A percentile compares a stretch with the other conserved stretches of the same genome.
phyloP scores from a whole-genome alignment of 30 jellyfish, hydroid and myxozoan species.

The Chrysaora quinquecirrha region DNA sequence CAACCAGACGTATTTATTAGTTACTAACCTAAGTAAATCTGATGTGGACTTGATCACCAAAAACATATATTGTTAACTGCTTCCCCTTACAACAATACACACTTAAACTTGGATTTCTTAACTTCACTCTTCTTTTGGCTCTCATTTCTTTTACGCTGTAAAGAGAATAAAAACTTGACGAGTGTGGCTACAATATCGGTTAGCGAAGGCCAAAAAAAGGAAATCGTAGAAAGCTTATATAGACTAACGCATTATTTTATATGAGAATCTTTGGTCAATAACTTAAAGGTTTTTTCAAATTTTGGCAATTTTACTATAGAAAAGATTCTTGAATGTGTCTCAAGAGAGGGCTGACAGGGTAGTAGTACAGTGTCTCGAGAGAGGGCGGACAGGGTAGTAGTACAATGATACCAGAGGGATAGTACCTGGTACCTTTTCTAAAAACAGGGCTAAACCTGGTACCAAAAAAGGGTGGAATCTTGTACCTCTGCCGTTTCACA shows the following conservation, averaged over 20 bases:
- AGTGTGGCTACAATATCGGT: no score
- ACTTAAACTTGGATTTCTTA: slow-evolving; percentile 87
- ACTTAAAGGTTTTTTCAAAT: neutral
- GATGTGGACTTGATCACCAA: neutral
- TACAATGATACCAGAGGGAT: no score
- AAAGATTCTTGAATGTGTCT: neutral
- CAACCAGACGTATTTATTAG: neutral
- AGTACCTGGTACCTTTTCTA: no score
- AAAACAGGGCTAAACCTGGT: no score
- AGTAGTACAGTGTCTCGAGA: no score
- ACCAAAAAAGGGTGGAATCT: no score
- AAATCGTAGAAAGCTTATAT: no score
- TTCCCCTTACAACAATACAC: slow-evolving; percentile 69
- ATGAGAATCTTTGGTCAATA: neutral
- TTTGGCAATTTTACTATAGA: neutral
- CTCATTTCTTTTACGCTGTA: slow-evolving; percentile 83
- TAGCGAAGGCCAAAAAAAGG: no score
- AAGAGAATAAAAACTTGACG: slow-evolving; percentile 1
- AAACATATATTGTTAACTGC: neutral
- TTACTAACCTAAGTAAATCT: neutral
- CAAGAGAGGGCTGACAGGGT: no score
- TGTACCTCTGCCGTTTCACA: no score
- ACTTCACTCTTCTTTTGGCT: slow-evolving; percentile 86
- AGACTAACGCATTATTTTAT: no score
- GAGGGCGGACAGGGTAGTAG: no score